Percentiles rank a stretch among this genome's conserved stretches.
Conservation (phyloP, 2,888 invertebrate species). For the Cheiracanthium punctorium region DNA sequence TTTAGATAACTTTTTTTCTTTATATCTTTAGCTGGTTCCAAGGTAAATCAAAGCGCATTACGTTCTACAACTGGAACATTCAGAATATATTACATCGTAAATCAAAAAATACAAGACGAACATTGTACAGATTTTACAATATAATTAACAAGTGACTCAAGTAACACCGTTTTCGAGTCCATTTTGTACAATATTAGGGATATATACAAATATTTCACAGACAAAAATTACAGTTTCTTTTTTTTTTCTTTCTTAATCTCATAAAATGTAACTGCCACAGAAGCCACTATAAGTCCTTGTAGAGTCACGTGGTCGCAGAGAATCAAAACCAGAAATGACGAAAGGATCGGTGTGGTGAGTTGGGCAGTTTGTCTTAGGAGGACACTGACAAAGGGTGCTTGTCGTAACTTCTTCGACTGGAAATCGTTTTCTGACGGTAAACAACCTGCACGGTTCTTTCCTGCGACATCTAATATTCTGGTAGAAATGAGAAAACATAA, state of each 20-base stretch:
- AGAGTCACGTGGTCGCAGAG: conserved; percentile 81
- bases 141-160: not conserved
- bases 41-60: not conserved
- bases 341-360: conserved; percentile 88
- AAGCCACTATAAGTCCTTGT: conserved; percentile 91
- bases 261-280: conserved; percentile 77
- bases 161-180: not conserved
- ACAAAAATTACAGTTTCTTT: no score
- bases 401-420: conserved; percentile 92
- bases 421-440: conserved; percentile 88
- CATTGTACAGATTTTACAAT: not conserved
- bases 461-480: conserved; percentile 89
- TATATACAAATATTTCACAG: not conserved
- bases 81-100: no score
- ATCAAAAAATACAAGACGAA: no score
- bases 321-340: conserved; percentile 82
- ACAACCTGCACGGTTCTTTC: conserved; percentile 90
- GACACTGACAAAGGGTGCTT: conserved; percentile 91
- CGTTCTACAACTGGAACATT: no score
- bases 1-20: no score
- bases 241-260: conserved; percentile 14
- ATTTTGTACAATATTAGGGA: conserved; percentile 12
- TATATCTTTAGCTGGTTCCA: no score
- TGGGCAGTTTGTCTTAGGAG: conserved; percentile 86
- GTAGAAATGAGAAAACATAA: not conserved